A percentile compares a stretch with the other conserved stretches of the same genome.
Evolutionary conservation across 2,888 invertebrate species (phyloP).

Genomic region (Chelonus formosanus): DNA sequence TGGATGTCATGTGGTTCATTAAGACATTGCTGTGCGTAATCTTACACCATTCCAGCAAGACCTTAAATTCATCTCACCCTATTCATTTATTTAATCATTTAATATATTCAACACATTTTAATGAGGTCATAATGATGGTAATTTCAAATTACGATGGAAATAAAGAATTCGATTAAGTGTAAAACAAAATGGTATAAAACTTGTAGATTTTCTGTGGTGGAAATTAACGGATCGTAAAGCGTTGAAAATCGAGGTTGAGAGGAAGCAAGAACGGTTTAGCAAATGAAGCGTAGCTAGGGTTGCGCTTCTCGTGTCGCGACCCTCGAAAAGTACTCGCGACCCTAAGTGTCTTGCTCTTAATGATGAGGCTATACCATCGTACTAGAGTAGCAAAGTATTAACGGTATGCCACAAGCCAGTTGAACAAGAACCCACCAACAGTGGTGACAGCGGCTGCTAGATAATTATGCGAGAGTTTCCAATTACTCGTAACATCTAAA

Average conservation of each 20-base stretch:
- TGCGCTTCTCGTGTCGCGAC: slow-evolving; percentile 39
- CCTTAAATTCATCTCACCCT: too few species aligned
- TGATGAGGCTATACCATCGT: slow-evolving; percentile 33
- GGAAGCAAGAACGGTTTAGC: slow-evolving; percentile 31
- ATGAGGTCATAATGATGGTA: too few species aligned
- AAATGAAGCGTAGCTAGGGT: slow-evolving; percentile 42
- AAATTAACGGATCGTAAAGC: slow-evolving; percentile 20
- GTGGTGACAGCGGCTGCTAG: slow-evolving; percentile 38
- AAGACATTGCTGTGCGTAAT: too few species aligned
- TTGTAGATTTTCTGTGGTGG: slow-evolving; percentile 2
- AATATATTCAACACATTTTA: too few species aligned
- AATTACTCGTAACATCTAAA: slow-evolving; percentile 45
- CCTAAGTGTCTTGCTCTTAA: slow-evolving; percentile 40
- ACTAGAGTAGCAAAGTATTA: slow-evolving; percentile 15
- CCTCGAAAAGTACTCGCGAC: slow-evolving; percentile 39
- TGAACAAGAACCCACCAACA: slow-evolving; percentile 44
- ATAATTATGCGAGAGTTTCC: slow-evolving; percentile 57
- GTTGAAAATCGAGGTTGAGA: slow-evolving; percentile 17
- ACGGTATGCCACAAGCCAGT: slow-evolving; percentile 36
- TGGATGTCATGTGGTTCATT: too few species aligned
- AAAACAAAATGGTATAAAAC: slow-evolving; percentile 19
- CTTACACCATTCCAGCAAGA: too few species aligned
- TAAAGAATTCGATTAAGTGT: slow-evolving; percentile 15
- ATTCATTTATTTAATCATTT: too few species aligned
- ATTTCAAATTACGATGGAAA: too few species aligned